Evolutionary conservation across 2,888 invertebrate species (phyloP), one percentile per base, ranked within the genome.

Genomic region (Melieria picta): DNA sequence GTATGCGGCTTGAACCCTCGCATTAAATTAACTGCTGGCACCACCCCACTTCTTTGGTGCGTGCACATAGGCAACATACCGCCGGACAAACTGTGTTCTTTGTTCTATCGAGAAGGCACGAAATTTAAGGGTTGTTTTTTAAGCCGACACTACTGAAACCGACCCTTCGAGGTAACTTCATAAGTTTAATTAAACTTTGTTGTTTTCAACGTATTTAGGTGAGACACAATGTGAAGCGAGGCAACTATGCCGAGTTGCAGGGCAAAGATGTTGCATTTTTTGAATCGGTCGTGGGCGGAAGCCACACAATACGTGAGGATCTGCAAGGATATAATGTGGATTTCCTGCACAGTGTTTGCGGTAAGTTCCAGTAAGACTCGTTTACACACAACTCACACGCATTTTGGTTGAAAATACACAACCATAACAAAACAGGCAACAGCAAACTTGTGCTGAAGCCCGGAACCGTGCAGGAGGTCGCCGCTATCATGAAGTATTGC

Each of bases 401-500:
- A 46, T 13, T n/a, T 4, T 13, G 9, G 6, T 0, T 30, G 16
- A 47, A 48, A 62, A 47, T 46, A 47, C 46, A 6, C 16, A 46
- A 4, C 47, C 4, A 5, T n/a, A 45, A 45, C 61, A 61, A 45
- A 86, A 48, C 80, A 96, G 97, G 97, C 62, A 90, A 90, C 80
- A 95, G 97, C 79, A 90, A 91, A 81, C 88, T 97, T 65, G 93
- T 98, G 0, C 85, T 99, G 52, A 93, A 93, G 83, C 99, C 99
- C 0, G 94, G 91, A 82, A 92, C 90, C 6, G 94, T 96, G 0
- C 90, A 93, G 74, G 95, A 99, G 88, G 92, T 99, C 0, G 94
- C 97, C 0, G 89, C 90, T 76, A 93, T 99, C 72, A 86, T 99
- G 73, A 88, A 90, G 68, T 94, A 96, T 85, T 99, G 99, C 87